Base-by-base conservation (phyloP, 2,113 vertebrate genomes). In the Archilochus colubris region DNA sequence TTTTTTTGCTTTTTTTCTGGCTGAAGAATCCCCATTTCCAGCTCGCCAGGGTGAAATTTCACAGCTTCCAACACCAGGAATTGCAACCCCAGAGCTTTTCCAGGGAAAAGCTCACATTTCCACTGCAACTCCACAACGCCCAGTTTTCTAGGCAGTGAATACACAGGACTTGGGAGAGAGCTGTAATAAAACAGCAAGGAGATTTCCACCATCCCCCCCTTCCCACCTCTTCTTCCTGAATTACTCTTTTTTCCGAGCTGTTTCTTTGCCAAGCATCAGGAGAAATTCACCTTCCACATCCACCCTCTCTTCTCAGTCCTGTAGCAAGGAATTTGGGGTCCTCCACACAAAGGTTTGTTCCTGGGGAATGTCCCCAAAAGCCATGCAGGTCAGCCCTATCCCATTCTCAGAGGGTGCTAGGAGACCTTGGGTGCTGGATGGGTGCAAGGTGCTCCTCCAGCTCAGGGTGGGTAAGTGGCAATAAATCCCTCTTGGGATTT, bases 41-140 rank as follows among this genome's bases (percentile, higher is more conserved):
- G 43, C 86, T 57, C 2, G 20, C 67, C 63, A 20, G 70, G 77
- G 88, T 62, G 88, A 88, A 93, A 89, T 91, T 91, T 82, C 63
- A 14, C 90, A 81, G 95, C 82, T 91, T 53, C 38, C 9, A 77
- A 77, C 76, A 25, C 2, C 30, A 43, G 62, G 78, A 93, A 94
- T 78, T 62, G 84, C 82, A 91, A 79, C 73, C 94, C 6, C 93
- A 94, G 89, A 94, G 24, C 66, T 82, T 92, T 95, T 92, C 89
- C 96, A 94, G 54, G 78, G 92, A 66, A 78, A 89, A 69, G 85
- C 92, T 96, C 94, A 57, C 89, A 91, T 78, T 87, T 76, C 38
- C 10, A 48, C 89, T 72, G 77, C 81, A 51, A 67, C 33, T 93
- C 74, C 58, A 79, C 78, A 51, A 14, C 78, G 84, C 93, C 91